Conservation (phyloP, 2,113 vertebrate species). For the Erythrocercus mccallii region DNA sequence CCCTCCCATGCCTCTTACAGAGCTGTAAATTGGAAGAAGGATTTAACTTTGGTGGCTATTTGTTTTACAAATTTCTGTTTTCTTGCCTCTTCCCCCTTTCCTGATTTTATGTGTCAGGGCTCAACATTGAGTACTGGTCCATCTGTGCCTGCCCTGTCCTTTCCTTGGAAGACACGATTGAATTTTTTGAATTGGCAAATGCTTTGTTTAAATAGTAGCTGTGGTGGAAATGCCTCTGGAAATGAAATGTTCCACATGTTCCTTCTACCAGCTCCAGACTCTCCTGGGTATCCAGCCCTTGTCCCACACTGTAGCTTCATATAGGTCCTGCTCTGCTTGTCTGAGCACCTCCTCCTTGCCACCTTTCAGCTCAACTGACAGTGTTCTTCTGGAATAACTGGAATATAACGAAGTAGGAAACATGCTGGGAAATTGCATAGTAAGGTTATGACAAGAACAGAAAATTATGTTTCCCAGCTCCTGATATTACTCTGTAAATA, state of each 20-base stretch:
- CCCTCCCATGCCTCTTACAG: neutral
- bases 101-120: neutral
- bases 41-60: neutral
- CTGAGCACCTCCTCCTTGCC: neutral
- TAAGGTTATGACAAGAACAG: neutral
- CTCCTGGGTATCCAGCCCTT: no score
- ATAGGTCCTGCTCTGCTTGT: accelerated
- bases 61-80: neutral
- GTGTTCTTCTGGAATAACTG: neutral
- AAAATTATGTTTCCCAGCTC: neutral
- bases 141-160: neutral
- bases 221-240: neutral
- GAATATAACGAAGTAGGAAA: neutral
- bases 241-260: neutral
- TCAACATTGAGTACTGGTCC: neutral
- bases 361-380: neutral
- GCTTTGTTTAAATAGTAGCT: neutral
- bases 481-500: neutral
- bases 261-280: neutral
- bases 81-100: neutral
- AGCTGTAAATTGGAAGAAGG: neutral
- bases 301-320: neutral
- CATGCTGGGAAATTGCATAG: neutral
- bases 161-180: conserved; percentile 7
- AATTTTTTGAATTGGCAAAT: conserved; percentile 12